These are phyloP conservation scores for Rhagoletis zephyria DNA, from an alignment of 1,140 invertebrate genomes.

Conservation along the genomic window DNA sequence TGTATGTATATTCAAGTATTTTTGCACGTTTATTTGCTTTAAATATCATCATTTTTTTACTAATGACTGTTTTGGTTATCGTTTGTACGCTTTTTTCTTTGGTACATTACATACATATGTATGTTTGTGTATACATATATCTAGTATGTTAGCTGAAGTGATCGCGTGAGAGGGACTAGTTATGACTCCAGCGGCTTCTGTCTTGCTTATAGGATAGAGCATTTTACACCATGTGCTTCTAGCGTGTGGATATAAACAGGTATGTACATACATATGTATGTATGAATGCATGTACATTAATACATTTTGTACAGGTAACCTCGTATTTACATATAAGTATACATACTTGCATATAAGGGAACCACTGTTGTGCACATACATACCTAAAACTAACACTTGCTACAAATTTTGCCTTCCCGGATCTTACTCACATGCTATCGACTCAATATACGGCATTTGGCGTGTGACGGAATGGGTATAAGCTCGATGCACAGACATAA, in stretches of 20 bases:
- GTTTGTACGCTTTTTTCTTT: no score
- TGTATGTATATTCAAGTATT: no score
- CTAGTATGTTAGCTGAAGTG: background rate
- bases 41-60: no score
- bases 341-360: background rate
- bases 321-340: background rate
- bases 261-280: background rate
- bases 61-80: no score
- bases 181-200: no score
- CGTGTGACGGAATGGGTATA: background rate
- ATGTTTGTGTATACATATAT: background rate
- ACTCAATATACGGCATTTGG: background rate
- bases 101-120: no score
- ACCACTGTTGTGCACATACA: no score
- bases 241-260: background rate
- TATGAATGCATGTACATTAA: background rate
- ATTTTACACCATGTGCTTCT: background rate
- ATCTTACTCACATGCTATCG: constrained; percentile 13
- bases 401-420: background rate
- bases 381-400: background rate
- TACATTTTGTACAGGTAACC: background rate
- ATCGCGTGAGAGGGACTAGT: constrained; percentile 2
- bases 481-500: background rate
- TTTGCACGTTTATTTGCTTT: no score
- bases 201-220: background rate